Conservation (phyloP, 2,797 vertebrate species). For the Malacoraja senta region DNA sequence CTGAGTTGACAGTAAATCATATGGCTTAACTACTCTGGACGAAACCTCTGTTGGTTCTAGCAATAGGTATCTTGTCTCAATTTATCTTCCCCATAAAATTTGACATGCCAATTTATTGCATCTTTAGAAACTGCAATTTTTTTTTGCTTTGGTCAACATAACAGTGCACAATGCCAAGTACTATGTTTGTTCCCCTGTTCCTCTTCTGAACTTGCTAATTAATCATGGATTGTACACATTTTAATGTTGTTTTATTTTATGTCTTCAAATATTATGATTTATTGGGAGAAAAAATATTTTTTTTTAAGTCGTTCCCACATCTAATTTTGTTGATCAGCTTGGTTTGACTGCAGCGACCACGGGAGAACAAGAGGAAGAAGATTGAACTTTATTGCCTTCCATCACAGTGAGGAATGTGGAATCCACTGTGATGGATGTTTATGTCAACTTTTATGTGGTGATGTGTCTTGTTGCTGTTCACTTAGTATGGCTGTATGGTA, state of each 20-base stretch:
- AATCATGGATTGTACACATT: background rate
- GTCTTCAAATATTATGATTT: background rate
- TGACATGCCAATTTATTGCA: slow-evolving; percentile 37
- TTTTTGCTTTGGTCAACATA: slow-evolving; percentile 22
- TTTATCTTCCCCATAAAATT: slow-evolving; percentile 32
- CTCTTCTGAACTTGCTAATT: background rate
- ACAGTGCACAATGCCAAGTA: background rate
- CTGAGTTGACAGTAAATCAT: slow-evolving; percentile 42
- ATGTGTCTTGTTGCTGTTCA: too few species aligned
- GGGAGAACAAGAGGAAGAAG: too few species aligned
- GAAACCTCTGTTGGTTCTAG: slow-evolving; percentile 26
- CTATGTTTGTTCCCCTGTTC: background rate
- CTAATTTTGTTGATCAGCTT: background rate
- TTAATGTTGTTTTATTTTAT: background rate
- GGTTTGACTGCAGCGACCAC: too few species aligned
- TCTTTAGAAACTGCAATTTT: background rate
- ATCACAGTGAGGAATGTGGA: too few species aligned
- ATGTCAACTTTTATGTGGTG: too few species aligned
- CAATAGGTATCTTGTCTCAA: slow-evolving; percentile 34
- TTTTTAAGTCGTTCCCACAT: background rate
- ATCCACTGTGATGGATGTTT: too few species aligned
- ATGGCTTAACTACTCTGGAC: slow-evolving; percentile 2
- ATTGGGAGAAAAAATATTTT: background rate
- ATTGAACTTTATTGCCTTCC: too few species aligned
- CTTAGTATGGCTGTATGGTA: too few species aligned